Conservation (phyloP, 2,113 vertebrate genomes). For the Cavia porcellus region DNA sequence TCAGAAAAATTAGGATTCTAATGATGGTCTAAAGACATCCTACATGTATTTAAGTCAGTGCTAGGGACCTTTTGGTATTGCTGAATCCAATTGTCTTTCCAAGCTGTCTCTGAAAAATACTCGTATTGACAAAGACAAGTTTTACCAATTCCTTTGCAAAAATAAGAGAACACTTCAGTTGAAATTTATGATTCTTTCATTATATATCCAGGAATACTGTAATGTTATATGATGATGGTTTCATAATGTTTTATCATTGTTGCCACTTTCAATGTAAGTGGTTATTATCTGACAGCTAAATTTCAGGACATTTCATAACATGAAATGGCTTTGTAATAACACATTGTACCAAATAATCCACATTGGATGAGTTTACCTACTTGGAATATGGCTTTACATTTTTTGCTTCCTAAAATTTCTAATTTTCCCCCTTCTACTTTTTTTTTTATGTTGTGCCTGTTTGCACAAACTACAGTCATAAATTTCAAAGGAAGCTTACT, state of each 20-base stretch:
- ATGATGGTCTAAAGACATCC: conserved; percentile 26
- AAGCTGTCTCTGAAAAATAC: neutral
- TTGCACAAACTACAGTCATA: neutral
- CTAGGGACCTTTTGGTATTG: neutral
- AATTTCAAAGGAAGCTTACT: conserved; percentile 8
- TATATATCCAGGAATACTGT: conserved; percentile 48
- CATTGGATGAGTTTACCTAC: neutral
- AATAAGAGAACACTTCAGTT: conserved; percentile 17
- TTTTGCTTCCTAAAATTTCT: neutral
- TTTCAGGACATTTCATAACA: conserved; percentile 32
- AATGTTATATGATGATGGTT: conserved; percentile 57
- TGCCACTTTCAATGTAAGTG: conserved; percentile 54
- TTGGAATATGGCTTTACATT: neutral
- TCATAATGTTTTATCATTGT: conserved; percentile 59
- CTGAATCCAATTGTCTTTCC: conserved; percentile 16
- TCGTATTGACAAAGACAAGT: neutral
- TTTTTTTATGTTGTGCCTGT: conserved; percentile 33
- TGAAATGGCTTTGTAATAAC: conserved; percentile 58
- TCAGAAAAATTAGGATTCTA: conserved; percentile 69
- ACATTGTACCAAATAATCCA: neutral
- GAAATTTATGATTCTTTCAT: conserved; percentile 67
- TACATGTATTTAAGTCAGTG: neutral
- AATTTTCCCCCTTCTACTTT: neutral
- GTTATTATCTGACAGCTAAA: conserved; percentile 65
- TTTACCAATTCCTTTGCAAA: conserved; percentile 28